Base-by-base conservation (phyloP, 2,797 vertebrate species). In the Gadopsis marmoratus region DNA sequence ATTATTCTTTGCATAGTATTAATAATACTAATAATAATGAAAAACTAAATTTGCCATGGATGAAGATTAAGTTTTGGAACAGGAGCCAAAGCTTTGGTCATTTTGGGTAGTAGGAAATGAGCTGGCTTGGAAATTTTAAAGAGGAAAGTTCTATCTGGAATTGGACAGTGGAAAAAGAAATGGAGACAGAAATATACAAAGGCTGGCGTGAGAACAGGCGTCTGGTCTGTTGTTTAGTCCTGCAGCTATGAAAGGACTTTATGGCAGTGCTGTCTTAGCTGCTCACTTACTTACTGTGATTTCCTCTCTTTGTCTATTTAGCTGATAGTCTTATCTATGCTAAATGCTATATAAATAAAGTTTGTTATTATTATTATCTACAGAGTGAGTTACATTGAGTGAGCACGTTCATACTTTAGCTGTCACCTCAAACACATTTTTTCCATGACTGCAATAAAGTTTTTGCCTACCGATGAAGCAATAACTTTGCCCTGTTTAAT, bases 211-310 rank as follows among this genome's bases (percentile, higher is more conserved):
- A 74, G 78, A 81, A 55, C 75, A 76, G 4, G 41, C 60, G 13
- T 62, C 81, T 74, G 71, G 51, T 60, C 64, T 67, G 58, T 71
- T 50, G 53, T 84, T 55, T 33, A 26, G 48, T 67, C 41, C 33
- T 81, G 48, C 8, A 47, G 41, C 79, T 85, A 71, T 75, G 75
- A 86, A 85, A 70, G 39, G 65, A 80, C 68, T 66, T 81, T 16
- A 79, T 78, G 56, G 4, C 31, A 1, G 35, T 50, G 62, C 70
- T 68, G 43, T 47, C 26, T 55, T 48, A 19, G 51, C 47, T 53
- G 59, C 54, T 65, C 41, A 1, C 47, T 47, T 26, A 16, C 59
- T 19, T 41, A 23, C 39, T 26, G 21, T 62, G 4, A 55, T 35
- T 68, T 61, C 5, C 37, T 71, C 16, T 33, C 63, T 53, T n/a